Evolutionary conservation across 2,888 invertebrate species (phyloP), one percentile per base, ranked within the genome.

Genomic region (Meta bourneti): DNA sequence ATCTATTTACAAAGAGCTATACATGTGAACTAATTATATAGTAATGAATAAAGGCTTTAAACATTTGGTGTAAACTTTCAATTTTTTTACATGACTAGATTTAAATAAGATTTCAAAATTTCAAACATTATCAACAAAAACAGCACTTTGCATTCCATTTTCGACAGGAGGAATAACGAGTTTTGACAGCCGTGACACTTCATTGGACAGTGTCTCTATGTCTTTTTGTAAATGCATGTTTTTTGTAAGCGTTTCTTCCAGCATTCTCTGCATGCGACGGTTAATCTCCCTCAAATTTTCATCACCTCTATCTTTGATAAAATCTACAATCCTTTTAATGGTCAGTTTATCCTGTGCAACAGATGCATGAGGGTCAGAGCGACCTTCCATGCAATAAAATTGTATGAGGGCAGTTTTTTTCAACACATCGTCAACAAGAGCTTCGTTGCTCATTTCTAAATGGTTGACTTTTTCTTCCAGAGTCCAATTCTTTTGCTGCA

Each of bases 211-310:
- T 8, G 84, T 84, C 78, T 90, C 92, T 16, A 90, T 89, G 72
- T 93, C 93, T 82, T 92, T 94, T 93, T 96, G 95, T 84, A 96
- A 94, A 94, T 95, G 95, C 95, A 96, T 95, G 94, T 96, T 96
- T 93, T 96, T 96, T 48, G 95, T 95, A 9, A 96, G 94, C 2
- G 95, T 95, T 94, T 96, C 96, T 93, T 96, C 96, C 52, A 96
- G 94, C 95, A 96, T 95, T 72, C 94, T 94, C 93, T 95, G 95
- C 92, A 95, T 94, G 87, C 95, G 95, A 81, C 93, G 93, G 75
- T 94, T 94, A 11, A 93, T 93, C 81, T 94, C 94, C 75, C 90
- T 94, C 74, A 94, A 93, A 89, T 94, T 94, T 83, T 95, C 94
- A 79, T 95, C 95, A 19, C 95, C 95, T 54, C 94, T 94, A 93